Evolutionary conservation across 2,888 invertebrate species (phyloP).

Genomic region (Conus canariensis): DNA sequence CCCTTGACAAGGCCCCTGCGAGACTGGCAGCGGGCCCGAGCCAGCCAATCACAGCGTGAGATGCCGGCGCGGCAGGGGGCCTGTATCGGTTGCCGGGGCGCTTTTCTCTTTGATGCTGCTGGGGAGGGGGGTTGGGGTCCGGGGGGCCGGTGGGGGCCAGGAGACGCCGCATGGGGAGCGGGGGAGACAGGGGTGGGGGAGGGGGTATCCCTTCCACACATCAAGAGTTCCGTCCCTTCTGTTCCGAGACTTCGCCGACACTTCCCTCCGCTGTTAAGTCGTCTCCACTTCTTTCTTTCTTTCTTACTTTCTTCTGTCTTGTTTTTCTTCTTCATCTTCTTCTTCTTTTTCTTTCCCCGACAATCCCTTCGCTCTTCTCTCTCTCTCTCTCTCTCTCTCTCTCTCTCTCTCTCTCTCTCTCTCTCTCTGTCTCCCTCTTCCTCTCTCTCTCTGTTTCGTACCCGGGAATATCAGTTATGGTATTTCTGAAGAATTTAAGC

Average conservation of each 20-base stretch:
- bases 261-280: not conserved
- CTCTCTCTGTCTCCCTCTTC: too few species aligned
- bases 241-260: not conserved
- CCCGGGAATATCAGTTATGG: too few species aligned
- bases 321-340: not conserved
- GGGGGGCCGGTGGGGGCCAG: not conserved
- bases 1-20: constrained; percentile 47
- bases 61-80: constrained; percentile 37
- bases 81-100: constrained; percentile 43
- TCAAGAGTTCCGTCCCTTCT: not conserved
- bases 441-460: too few species aligned
- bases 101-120: constrained; percentile 40
- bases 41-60: constrained; percentile 44
- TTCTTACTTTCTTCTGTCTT: not conserved
- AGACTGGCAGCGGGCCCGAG: constrained; percentile 38
- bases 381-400: not conserved
- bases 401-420: not conserved
- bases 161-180: not conserved
- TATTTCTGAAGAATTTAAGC: too few species aligned
- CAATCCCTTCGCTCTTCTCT: not conserved
- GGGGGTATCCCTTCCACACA: too few species aligned
- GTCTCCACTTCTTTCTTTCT: not conserved
- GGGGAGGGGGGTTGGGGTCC: not conserved
- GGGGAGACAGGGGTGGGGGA: too few species aligned
- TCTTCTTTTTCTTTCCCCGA: not conserved